A percentile compares a stretch with the other conserved stretches of the same genome.
Evolutionary conservation across 2,113 vertebrate genomes (phyloP).

Genomic region (Hippocampus barbouri): DNA sequence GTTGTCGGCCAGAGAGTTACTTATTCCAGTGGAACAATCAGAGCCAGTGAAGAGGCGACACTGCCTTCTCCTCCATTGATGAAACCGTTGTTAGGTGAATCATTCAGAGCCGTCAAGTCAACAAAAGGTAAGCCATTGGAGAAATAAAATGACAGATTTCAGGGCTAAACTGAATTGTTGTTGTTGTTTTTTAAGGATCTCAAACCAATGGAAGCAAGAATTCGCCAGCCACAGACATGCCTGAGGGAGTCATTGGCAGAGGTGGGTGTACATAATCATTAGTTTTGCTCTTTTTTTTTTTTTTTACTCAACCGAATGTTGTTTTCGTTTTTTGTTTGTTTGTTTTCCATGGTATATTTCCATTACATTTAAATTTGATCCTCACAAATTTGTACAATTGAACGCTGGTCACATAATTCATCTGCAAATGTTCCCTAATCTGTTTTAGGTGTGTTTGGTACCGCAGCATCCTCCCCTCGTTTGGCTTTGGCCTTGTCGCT

Average conservation of each 20-base stretch:
- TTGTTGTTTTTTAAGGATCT: constrained; percentile 49
- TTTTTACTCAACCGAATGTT: not conserved
- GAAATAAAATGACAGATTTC: not conserved
- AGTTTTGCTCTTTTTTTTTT: not conserved
- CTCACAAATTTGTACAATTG: not conserved
- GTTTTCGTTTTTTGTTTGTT: not conserved
- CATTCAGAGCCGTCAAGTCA: constrained; percentile 69
- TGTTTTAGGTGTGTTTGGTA: constrained; percentile 79
- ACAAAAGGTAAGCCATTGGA: constrained; percentile 73
- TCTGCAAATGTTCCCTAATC: not conserved
- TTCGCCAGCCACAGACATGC: constrained; percentile 56
- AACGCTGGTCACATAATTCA: not conserved
- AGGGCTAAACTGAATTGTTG: not conserved
- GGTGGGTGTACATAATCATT: constrained; percentile 62
- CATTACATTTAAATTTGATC: not conserved
- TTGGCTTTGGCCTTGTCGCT: constrained; percentile 49
- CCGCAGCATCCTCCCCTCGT: constrained; percentile 40
- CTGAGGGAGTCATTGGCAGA: constrained; percentile 83
- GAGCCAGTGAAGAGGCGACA: constrained; percentile 67
- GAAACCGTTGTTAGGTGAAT: constrained; percentile 65
- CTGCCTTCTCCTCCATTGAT: constrained; percentile 47
- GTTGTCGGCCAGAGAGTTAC: constrained; percentile 74
- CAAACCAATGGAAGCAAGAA: constrained; percentile 54
- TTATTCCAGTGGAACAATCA: constrained; percentile 68
- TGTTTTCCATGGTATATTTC: not conserved